Evolutionary conservation across 2,888 invertebrate genomes (phyloP).

Genomic region (Cantharis nigra): DNA sequence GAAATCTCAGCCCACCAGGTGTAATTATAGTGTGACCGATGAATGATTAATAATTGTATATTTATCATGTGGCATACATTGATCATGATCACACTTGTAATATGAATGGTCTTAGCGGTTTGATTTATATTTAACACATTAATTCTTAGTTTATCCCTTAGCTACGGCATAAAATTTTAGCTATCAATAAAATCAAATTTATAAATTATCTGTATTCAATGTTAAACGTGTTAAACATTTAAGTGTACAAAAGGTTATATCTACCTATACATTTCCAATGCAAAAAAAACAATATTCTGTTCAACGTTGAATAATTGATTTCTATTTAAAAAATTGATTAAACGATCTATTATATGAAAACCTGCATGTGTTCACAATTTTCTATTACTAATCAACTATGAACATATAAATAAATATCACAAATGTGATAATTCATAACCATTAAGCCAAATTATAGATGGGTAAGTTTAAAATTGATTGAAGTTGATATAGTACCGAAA

Average conservation of each 20-base stretch:
- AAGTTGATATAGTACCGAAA: neutral
- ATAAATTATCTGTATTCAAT: conserved; percentile 29
- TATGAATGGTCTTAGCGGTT: conserved; percentile 43
- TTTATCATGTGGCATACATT: conserved; percentile 51
- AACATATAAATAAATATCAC: neutral
- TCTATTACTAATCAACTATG: neutral
- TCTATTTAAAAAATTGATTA: neutral
- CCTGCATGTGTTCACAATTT: conserved; percentile 1
- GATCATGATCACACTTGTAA: conserved; percentile 50
- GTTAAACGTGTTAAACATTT: conserved; percentile 22
- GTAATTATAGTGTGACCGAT: conserved; percentile 54
- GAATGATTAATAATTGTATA: conserved; percentile 54
- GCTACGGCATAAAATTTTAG: conserved; percentile 36
- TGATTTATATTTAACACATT: conserved; percentile 48
- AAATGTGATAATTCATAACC: conserved; percentile 7
- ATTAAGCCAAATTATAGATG: conserved; percentile 7
- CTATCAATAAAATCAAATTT: conserved; percentile 36
- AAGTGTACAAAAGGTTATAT: neutral
- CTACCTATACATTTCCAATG: neutral
- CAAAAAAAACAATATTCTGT: neutral
- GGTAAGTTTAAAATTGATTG: neutral
- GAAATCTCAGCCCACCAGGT: conserved; percentile 39
- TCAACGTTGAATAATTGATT: neutral
- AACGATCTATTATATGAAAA: conserved; percentile 1
- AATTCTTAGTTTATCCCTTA: conserved; percentile 46